phyloP scores from a whole-genome alignment of 2,113 vertebrate genomes.

The Gnathochromis pfefferi region DNA sequence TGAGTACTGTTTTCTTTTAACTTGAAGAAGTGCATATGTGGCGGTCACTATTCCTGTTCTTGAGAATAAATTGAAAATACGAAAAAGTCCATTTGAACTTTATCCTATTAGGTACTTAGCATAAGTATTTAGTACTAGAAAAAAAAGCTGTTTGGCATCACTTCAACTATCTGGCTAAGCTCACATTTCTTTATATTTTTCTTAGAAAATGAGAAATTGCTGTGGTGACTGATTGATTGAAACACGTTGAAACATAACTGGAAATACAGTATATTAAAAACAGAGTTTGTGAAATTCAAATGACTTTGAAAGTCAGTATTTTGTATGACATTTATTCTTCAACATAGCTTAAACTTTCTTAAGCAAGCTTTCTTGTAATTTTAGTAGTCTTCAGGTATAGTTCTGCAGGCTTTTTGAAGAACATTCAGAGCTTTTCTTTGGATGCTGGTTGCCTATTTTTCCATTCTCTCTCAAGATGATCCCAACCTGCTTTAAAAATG shows the following conservation, averaged over 20 bases:
- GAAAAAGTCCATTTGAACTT: accelerated
- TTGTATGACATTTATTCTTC: not conserved
- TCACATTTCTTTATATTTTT: not conserved
- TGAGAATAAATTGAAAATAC: not conserved
- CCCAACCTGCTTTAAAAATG: not conserved
- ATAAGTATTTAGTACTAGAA: not conserved
- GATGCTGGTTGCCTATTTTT: not conserved
- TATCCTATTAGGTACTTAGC: not conserved
- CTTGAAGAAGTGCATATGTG: not conserved
- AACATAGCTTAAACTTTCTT: not conserved
- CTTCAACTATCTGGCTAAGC: not conserved
- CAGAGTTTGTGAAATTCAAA: not conserved
- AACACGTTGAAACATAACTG: not conserved
- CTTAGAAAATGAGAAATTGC: not conserved
- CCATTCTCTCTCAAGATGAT: not conserved
- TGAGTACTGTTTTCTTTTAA: not conserved
- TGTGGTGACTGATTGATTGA: not conserved
- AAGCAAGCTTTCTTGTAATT: not conserved
- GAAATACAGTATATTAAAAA: not conserved
- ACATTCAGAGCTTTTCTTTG: not conserved
- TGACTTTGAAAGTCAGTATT: not conserved
- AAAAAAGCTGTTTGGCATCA: not conserved
- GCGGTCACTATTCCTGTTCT: not conserved
- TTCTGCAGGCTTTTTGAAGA: not conserved
- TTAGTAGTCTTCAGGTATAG: not conserved